Percentiles rank a stretch among this genome's conserved stretches.
Conservation (phyloP, 2,113 vertebrate genomes). For the Scomber colias region DNA sequence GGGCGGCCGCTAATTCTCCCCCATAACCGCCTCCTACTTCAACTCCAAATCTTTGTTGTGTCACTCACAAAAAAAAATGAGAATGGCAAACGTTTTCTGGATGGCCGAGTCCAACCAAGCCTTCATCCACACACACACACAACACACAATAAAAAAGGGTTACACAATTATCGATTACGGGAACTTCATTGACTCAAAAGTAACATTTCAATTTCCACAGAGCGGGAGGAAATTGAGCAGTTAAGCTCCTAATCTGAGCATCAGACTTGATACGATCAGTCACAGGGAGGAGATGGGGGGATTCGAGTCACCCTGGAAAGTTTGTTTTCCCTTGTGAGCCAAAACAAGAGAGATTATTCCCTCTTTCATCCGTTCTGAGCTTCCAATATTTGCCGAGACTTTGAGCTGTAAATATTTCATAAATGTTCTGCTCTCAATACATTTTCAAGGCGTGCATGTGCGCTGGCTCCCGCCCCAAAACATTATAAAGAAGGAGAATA, state of each 20-base stretch:
- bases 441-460: neutral
- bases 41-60: slow-evolving; percentile 56
- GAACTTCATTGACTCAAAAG: slow-evolving; percentile 25
- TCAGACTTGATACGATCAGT: slow-evolving; percentile 50
- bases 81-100: neutral
- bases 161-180: slow-evolving; percentile 19
- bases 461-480: neutral
- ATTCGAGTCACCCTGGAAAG: slow-evolving; percentile 39
- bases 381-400: slow-evolving; percentile 27
- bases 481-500: neutral
- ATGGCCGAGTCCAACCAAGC: neutral
- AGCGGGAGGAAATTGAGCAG: slow-evolving; percentile 7
- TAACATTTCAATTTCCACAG: slow-evolving; percentile 14
- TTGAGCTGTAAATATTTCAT: slow-evolving; percentile 26
- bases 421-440: neutral
- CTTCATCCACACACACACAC: neutral
- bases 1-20: slow-evolving; percentile 47
- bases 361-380: slow-evolving; percentile 8
- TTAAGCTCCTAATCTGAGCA: slow-evolving; percentile 50
- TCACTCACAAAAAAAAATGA: slow-evolving; percentile 18
- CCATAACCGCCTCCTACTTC: slow-evolving; percentile 52
- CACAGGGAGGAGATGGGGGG: neutral
- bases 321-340: slow-evolving; percentile 40
- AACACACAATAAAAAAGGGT: neutral
- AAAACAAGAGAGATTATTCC: slow-evolving; percentile 41